phyloP scores from a whole-genome alignment of 1,140 invertebrate genomes.

The Drosophila nigrodunni region DNA sequence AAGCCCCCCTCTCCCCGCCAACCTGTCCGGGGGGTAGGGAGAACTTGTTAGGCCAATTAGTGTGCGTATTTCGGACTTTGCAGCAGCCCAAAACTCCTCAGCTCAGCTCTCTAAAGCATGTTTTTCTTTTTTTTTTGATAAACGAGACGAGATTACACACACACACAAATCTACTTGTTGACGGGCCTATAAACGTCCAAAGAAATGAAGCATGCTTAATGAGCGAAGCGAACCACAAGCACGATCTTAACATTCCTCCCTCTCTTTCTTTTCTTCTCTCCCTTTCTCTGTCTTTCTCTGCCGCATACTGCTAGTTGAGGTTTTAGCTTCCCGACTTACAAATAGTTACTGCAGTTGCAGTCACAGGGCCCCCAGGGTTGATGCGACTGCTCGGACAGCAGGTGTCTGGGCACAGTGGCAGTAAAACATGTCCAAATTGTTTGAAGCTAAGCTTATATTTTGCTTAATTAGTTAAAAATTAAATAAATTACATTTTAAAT shows the following conservation, averaged over 20 bases:
- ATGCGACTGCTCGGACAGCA: slow-evolving; percentile 11
- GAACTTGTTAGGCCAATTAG: slow-evolving; percentile 63
- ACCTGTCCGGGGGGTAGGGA: neutral
- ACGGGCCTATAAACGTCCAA: slow-evolving; percentile 67
- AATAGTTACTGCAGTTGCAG: slow-evolving; percentile 10
- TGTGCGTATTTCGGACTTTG: slow-evolving; percentile 60
- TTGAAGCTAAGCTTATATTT: no score
- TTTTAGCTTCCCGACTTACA: neutral
- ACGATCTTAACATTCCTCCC: slow-evolving; percentile 27
- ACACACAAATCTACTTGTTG: slow-evolving; percentile 51
- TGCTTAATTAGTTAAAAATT: no score
- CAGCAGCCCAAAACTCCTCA: slow-evolving; percentile 24
- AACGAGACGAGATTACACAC: slow-evolving; percentile 63
- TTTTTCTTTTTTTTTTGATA: slow-evolving; percentile 47
- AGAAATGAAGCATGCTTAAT: slow-evolving; percentile 71
- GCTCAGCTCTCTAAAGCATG: slow-evolving; percentile 11
- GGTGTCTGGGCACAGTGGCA: slow-evolving; percentile 31
- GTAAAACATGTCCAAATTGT: neutral
- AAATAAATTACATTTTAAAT: neutral
- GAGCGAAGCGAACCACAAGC: slow-evolving; percentile 44
- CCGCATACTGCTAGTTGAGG: no score
- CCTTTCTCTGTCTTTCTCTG: neutral
- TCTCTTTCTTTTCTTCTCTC: neutral
- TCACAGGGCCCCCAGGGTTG: slow-evolving; percentile 30
- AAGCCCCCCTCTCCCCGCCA: neutral